Conservation (phyloP, 1,140 invertebrate species). For the Onthophagus taurus region DNA sequence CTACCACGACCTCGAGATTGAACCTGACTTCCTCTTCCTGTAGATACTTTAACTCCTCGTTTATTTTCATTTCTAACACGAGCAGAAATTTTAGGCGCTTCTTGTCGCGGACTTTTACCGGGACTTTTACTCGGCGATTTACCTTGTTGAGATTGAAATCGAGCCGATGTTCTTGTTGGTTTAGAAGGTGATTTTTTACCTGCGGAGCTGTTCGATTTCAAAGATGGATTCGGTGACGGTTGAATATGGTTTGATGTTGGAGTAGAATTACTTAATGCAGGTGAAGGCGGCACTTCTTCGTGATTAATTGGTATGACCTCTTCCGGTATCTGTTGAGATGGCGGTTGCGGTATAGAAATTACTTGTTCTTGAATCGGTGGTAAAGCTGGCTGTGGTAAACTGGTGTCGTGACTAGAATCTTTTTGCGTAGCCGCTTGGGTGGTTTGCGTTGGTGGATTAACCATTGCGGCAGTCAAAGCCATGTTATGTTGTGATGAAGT, state of each 20-base stretch:
- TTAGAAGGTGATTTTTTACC: constrained; percentile 58
- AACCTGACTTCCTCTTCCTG: constrained; percentile 45
- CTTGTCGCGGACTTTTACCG: constrained; percentile 58
- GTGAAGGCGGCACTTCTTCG: constrained; percentile 16
- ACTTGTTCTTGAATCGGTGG: constrained; percentile 29
- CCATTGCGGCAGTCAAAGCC: constrained; percentile 65
- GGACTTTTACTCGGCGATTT: constrained; percentile 66
- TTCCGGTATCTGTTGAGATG: not conserved
- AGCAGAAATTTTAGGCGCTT: constrained; percentile 19
- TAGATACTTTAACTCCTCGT: constrained; percentile 37
- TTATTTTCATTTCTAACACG: constrained; percentile 25
- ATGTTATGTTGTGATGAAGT: constrained; percentile 68
- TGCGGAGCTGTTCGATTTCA: constrained; percentile 30
- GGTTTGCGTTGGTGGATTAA: constrained; percentile 38
- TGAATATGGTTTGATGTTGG: constrained; percentile 19
- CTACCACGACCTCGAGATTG: constrained; percentile 62
- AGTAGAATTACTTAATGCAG: constrained; percentile 18
- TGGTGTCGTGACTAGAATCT: constrained; percentile 27
- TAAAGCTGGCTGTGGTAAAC: constrained; percentile 14
- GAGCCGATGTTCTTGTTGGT: constrained; percentile 50
- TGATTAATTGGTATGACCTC: constrained; percentile 2
- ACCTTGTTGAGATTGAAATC: constrained; percentile 46
- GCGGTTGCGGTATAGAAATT: constrained; percentile 35
- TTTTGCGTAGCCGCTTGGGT: constrained; percentile 28
- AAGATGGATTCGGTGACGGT: constrained; percentile 34